phyloP scores from a whole-genome alignment of 2,113 vertebrate species.

The Albula goreensis region DNA sequence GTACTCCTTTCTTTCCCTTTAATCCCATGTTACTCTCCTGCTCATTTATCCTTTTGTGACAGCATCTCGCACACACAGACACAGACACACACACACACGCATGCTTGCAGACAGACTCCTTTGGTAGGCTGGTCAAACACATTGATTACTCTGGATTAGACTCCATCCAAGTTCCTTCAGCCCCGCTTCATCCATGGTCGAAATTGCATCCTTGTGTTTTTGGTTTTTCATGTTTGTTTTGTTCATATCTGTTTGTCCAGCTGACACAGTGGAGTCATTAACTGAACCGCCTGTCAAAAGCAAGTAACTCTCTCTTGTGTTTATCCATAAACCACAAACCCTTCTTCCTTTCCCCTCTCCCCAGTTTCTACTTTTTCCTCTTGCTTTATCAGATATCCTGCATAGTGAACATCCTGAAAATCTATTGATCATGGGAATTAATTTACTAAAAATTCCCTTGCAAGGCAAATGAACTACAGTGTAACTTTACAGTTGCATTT shows the following conservation, averaged over 20 bases:
- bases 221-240: constrained; percentile 22
- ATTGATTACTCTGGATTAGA: not conserved
- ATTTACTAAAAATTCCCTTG: no score
- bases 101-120: not conserved
- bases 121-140: not conserved
- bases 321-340: not conserved
- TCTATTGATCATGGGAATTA: no score
- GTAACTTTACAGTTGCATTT: no score
- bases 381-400: not conserved
- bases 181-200: not conserved
- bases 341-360: constrained; percentile 20
- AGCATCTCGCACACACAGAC: not conserved
- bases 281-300: constrained; percentile 57
- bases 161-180: not conserved
- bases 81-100: not conserved
- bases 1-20: constrained; percentile 46
- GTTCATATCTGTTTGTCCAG: constrained; percentile 38
- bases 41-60: not conserved
- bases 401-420: no score
- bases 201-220: not conserved
- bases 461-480: no score
- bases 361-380: not conserved
- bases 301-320: constrained; percentile 53
- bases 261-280: constrained; percentile 60
- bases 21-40: not conserved